These are phyloP conservation scores for Papilio polytes DNA, from an alignment of 1,140 invertebrate genomes.

Conservation along the genomic window DNA sequence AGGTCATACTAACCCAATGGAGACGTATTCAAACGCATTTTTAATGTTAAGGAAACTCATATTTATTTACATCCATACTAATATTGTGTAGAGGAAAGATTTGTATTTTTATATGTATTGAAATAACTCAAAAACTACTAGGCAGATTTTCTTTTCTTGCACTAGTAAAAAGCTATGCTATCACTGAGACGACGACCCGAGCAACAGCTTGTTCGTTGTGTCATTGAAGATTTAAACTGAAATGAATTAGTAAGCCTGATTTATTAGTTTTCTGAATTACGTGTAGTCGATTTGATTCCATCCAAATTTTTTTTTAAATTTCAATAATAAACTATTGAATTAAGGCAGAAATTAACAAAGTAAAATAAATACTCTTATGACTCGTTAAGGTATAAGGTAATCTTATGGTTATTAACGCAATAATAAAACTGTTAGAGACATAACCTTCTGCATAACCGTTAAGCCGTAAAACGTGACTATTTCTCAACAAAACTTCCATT, in stretches of 20 bases:
- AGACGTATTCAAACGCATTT: background rate
- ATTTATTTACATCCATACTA: background rate
- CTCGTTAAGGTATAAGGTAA: background rate
- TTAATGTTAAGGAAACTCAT: background rate
- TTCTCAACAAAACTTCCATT: background rate
- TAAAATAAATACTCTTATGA: background rate
- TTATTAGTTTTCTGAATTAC: no score
- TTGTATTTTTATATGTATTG: background rate
- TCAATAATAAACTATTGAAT: background rate
- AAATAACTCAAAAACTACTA: no score
- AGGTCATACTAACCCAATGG: constrained; percentile 1
- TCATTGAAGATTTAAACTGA: no score
- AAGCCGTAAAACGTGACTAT: constrained; percentile 20
- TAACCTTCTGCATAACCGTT: background rate
- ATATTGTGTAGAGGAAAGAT: background rate
- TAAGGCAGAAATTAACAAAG: no score
- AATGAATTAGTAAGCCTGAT: no score
- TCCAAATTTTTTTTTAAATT: no score
- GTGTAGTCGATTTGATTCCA: background rate
- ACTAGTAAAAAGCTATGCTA: no score
- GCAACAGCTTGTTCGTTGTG: no score
- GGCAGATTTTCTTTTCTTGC: no score
- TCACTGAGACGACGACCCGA: no score
- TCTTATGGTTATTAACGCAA: background rate
- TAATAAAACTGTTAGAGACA: background rate